Base-by-base conservation (phyloP, 1,140 invertebrate species). In the Pachyrhynchus sulphureomaculatus region DNA sequence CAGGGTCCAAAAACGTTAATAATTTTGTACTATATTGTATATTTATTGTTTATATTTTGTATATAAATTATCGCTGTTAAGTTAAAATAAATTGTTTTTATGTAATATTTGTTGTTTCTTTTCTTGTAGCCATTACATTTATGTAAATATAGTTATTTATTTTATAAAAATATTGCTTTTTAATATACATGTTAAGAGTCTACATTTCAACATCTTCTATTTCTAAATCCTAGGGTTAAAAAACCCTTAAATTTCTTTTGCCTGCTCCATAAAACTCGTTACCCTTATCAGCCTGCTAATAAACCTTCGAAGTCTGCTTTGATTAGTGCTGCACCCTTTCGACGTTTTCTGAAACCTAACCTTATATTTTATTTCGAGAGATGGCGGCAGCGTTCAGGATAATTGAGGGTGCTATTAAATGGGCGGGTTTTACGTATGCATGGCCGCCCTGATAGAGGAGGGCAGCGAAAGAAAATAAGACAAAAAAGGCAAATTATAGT, bases 371-470 rank as follows among this genome's bases (percentile, higher is more conserved):
- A 4, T 10, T 48, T 36, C 52, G 58, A 18, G 51, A 71, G 74
- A 74, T 71, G 70, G 52, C 68, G 48, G 44, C 48, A 39, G 33
- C 13, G 37, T 65, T 60, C 54, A 42, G 32, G 34, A 71, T 71
- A 74, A 74, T 74, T 71, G 70, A 73, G 75, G 74, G 74, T 76
- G 74, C 72, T 71, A 76, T 76, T 76, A 76, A 73, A 72, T 76
- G 75, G 75, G 75, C 75, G 75, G 75, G 71, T 75, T 74, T 73
- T 75, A 72, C 69, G 73, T 71, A 75, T 74, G 68, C 75, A 76
- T 76, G 75, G 75, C 75, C 74, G 75, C 71, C 71, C 73, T 73
- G 70, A 71, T 62, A 75, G 75, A 76, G 72, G 70, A 71, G 75
- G 75, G 72, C 72, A 68, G 60, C 68, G 68, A 70, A 74, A 64